Evolutionary conservation across 2,113 vertebrate genomes (phyloP).

Genomic region (Rhinoderma darwinii): DNA sequence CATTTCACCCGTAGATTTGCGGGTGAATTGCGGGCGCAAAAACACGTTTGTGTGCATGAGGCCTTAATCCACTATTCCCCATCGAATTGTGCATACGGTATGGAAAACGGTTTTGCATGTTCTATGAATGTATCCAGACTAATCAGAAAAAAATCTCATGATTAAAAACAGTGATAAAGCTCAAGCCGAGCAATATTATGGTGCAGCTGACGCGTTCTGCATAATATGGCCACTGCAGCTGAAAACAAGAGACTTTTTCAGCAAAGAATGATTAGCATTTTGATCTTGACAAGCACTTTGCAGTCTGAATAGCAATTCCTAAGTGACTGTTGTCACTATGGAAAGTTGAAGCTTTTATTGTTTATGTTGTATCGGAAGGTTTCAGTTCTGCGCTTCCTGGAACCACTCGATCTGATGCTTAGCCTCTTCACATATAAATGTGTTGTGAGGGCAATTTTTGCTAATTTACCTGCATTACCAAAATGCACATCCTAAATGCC

Average conservation of each 20-base stretch:
- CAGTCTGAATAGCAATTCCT: conserved; percentile 69
- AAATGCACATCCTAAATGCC: conserved; percentile 24
- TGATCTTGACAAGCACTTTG: conserved; percentile 72
- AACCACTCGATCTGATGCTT: conserved; percentile 63
- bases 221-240: conserved; percentile 63
- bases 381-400: conserved; percentile 61
- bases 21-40: too few species aligned
- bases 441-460: conserved; percentile 53
- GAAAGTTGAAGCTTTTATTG: conserved; percentile 64
- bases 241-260: conserved; percentile 69
- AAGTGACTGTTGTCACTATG: conserved; percentile 66
- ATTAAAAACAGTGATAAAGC: conserved; percentile 34
- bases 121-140: conserved; percentile 41
- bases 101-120: background rate
- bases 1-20: too few species aligned
- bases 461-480: conserved; percentile 54
- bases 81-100: background rate
- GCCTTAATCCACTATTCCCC: background rate
- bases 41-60: too few species aligned
- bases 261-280: conserved; percentile 73
- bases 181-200: conserved; percentile 55
- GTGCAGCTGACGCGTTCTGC: conserved; percentile 63
- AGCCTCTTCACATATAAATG: conserved; percentile 33
- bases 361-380: conserved; percentile 53
- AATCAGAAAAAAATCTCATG: conserved; percentile 51